Conservation (phyloP, 2,888 invertebrate species). For the Conistra vaccinii region DNA sequence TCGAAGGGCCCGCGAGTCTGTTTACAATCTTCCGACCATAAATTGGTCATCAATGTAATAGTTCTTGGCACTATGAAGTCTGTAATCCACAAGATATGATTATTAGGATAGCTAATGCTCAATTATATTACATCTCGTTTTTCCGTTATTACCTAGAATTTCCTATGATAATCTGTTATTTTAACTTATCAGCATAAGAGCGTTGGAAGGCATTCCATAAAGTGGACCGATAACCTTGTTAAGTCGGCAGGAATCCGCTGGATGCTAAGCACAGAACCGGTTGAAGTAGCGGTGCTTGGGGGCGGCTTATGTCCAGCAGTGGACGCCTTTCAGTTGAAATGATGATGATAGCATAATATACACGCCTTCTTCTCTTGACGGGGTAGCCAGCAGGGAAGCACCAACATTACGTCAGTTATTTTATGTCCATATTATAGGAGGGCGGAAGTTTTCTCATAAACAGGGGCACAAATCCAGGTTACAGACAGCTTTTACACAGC, state of each 20-base stretch:
- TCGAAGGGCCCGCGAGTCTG: slow-evolving; percentile 13
- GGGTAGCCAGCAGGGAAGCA: background rate
- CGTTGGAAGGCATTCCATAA: too few relatives aligned
- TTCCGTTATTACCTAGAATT: background rate
- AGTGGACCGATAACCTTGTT: too few relatives aligned
- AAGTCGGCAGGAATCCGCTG: too few relatives aligned
- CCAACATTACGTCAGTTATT: background rate
- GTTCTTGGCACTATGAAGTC: slow-evolving; percentile 30
- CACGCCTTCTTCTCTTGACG: background rate
- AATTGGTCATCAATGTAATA: slow-evolving; percentile 43
- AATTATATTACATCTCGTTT: background rate
- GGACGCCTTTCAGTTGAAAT: too few relatives aligned
- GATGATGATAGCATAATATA: background rate
- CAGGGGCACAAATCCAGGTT: background rate
- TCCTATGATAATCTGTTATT: background rate
- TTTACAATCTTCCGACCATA: slow-evolving; percentile 41
- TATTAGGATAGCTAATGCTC: background rate
- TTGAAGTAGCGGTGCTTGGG: too few relatives aligned
- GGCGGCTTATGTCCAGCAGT: too few relatives aligned
- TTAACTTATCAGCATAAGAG: too few relatives aligned
- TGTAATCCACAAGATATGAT: slow-evolving; percentile 3
- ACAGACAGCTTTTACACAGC: background rate
- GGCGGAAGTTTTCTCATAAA: background rate
- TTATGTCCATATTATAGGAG: background rate
- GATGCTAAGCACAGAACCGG: too few relatives aligned